phyloP scores from a whole-genome alignment of 2,888 invertebrate genomes.

The Ypsolopha scabrella region DNA sequence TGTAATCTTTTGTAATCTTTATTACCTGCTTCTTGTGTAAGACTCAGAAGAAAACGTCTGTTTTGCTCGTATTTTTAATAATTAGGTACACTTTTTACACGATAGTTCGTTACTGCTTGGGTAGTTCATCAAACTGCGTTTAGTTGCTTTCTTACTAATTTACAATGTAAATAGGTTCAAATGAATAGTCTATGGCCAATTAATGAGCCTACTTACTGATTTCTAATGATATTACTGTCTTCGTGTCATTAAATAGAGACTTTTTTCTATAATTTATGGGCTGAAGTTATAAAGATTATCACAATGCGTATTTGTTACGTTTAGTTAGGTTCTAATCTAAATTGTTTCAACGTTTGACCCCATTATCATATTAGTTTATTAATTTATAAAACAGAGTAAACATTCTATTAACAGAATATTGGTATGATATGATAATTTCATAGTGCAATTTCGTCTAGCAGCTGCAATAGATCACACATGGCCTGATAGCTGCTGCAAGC shows the following conservation, averaged over 20 bases:
- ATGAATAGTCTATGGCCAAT: constrained; percentile 7
- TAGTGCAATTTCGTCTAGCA: too few relatives aligned
- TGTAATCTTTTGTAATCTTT: too few relatives aligned
- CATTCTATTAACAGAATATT: too few relatives aligned
- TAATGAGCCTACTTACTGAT: constrained; percentile 5
- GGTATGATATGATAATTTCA: too few relatives aligned
- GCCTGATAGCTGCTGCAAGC: not conserved
- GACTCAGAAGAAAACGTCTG: not conserved
- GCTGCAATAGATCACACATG: not conserved
- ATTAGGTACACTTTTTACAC: constrained; percentile 1
- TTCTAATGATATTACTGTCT: constrained; percentile 6
- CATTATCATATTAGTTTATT: too few relatives aligned
- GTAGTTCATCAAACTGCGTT: constrained; percentile 1
- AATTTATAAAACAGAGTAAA: too few relatives aligned
- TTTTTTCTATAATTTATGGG: constrained; percentile 1
- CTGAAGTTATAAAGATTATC: constrained; percentile 3
- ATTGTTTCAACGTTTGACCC: not conserved
- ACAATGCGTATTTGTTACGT: not conserved
- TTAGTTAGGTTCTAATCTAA: not conserved
- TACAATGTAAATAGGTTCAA: constrained; percentile 5
- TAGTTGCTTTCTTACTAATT: constrained; percentile 7
- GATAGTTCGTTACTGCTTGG: constrained; percentile 2
- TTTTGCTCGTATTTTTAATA: not conserved
- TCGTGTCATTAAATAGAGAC: not conserved
- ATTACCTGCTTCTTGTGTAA: too few relatives aligned